phyloP scores from a whole-genome alignment of 2,888 invertebrate genomes.

The Psylliodes chrysocephalus region DNA sequence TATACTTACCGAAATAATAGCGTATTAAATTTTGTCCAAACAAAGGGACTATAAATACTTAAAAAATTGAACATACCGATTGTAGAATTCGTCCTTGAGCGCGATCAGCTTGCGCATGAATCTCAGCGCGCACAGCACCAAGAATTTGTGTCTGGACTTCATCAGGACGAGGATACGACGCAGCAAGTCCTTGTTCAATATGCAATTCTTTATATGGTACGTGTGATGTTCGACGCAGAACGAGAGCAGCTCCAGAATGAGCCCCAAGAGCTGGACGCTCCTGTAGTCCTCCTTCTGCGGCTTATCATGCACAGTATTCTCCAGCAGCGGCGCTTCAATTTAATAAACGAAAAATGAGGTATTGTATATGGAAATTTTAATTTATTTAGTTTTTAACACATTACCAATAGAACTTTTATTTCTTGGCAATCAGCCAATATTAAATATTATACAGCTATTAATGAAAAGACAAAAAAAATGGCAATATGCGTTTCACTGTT shows the following conservation, averaged over 20 bases:
- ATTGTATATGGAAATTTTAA: no score
- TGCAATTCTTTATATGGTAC: conserved; percentile 98
- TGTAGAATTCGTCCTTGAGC: conserved; percentile 98
- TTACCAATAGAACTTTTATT: no score
- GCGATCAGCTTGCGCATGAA: conserved; percentile 98
- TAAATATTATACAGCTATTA: no score
- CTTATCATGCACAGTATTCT: conserved; percentile 90
- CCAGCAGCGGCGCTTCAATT: conserved; percentile 84
- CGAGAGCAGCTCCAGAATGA: conserved; percentile 94
- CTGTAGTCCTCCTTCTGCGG: conserved; percentile 95
- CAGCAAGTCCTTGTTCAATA: conserved; percentile 95
- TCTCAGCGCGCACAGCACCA: conserved; percentile 94
- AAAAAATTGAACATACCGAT: conserved; percentile 94
- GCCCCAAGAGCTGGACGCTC: conserved; percentile 93
- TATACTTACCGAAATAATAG: no score
- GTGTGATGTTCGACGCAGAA: conserved; percentile 99
- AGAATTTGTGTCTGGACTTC: conserved; percentile 97
- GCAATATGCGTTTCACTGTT: no score
- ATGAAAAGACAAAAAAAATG: no score
- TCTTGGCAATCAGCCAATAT: no score
- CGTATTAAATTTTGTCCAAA: no score
- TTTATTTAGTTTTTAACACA: no score
- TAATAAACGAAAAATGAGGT: no score
- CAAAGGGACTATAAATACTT: no score
- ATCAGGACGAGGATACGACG: conserved; percentile 94